A percentile compares a stretch with the other conserved stretches of the same genome.
These are phyloP conservation scores for Hydropsyche betteni DNA, from an alignment of 2,888 invertebrate species.

Conservation along the genomic window DNA sequence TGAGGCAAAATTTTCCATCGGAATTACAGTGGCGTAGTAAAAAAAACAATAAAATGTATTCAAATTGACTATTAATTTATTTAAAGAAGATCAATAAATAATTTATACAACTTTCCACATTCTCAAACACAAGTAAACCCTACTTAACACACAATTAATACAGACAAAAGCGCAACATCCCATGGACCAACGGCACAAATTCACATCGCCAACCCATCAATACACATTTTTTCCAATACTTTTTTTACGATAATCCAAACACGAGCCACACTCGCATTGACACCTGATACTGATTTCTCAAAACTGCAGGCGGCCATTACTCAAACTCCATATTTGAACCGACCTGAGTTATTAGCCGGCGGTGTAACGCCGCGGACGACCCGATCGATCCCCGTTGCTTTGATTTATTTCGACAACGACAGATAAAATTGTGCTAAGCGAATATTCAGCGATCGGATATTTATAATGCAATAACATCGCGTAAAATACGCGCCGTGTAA, in stretches of 20 bases:
- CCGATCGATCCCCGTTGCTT: conserved; percentile 5
- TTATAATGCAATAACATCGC: neutral
- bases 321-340: conserved; percentile 34
- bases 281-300: conserved; percentile 37
- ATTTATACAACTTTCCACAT: no score
- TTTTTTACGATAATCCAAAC: conserved; percentile 3
- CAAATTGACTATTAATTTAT: no score
- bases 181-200: no score
- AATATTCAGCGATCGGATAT: neutral
- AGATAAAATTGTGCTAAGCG: conserved; percentile 18
- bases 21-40: no score
- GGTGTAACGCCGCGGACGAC: neutral
- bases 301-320: conserved; percentile 40
- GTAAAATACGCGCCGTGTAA: no score
- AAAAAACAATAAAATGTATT: no score
- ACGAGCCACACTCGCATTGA: conserved; percentile 20
- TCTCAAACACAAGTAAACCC: no score
- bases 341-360: neutral
- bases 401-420: conserved; percentile 16
- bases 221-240: neutral
- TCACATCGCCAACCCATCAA: neutral
- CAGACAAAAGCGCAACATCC: no score
- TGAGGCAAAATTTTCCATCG: no score
- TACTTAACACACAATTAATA: no score
- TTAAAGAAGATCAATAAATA: no score